These are phyloP conservation scores for Pristionchus arcanus DNA, from an alignment of 2,888 invertebrate species.

Conservation along the genomic window DNA sequence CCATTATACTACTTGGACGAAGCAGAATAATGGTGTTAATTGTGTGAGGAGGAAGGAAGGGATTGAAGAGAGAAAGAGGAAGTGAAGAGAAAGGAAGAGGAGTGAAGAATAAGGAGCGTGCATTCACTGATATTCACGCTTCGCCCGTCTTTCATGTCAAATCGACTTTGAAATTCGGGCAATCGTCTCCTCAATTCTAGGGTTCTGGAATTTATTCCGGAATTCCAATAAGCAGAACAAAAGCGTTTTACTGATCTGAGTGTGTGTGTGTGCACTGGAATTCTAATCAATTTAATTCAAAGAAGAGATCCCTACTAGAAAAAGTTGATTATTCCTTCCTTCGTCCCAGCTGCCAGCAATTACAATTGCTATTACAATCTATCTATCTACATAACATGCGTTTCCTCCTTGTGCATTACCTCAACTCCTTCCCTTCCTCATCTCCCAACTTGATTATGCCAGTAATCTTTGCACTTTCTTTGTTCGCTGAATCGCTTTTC, in stretches of 20 bases:
- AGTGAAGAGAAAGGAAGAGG: constrained; percentile 12
- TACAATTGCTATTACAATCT: neutral
- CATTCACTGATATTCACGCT: neutral
- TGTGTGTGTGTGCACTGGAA: no score
- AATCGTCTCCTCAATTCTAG: no score
- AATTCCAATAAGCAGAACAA: no score
- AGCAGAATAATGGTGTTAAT: constrained; percentile 45
- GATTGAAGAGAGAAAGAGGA: constrained; percentile 28
- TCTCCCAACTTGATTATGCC: neutral
- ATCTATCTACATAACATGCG: neutral
- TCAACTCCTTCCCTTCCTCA: neutral
- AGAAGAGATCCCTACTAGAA: no score
- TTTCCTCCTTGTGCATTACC: neutral
- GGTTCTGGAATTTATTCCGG: no score
- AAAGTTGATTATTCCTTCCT: neutral
- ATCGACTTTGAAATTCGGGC: no score
- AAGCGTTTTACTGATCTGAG: no score
- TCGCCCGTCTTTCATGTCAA: neutral
- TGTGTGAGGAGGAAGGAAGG: constrained; percentile 48
- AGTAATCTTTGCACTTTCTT: neutral
- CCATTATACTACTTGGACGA: constrained; percentile 1
- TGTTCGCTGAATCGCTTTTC: neutral
- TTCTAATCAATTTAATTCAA: no score
- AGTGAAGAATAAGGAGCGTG: neutral
- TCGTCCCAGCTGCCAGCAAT: neutral